phyloP scores from a whole-genome alignment of 2,113 vertebrate species.

The Myiozetetes cayanensis region DNA sequence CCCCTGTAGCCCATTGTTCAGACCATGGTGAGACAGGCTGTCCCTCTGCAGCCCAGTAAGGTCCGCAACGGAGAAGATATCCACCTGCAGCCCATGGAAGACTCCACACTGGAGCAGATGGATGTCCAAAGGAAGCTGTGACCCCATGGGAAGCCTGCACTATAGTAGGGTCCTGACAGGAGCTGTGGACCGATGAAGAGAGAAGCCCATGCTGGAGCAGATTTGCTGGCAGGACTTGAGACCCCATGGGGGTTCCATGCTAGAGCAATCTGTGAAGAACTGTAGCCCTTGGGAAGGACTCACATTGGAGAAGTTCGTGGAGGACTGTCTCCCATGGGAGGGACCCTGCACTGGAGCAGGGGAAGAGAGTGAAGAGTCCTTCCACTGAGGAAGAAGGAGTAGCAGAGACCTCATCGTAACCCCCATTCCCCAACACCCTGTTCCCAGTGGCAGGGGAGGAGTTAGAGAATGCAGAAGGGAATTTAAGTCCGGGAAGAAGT shows the following conservation, averaged over 20 bases:
- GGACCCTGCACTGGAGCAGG: background rate
- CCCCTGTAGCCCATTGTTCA: background rate
- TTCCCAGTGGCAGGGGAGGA: rapidly evolving
- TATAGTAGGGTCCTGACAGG: background rate
- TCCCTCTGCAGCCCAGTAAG: background rate
- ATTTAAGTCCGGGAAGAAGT: background rate
- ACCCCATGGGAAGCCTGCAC: rapidly evolving
- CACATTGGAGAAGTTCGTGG: background rate
- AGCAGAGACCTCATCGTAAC: background rate
- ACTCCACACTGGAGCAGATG: background rate
- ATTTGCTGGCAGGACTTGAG: background rate
- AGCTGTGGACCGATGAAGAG: background rate
- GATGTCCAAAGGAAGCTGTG: background rate
- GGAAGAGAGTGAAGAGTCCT: background rate
- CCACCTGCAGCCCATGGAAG: background rate
- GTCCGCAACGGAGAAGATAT: background rate
- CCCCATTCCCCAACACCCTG: background rate
- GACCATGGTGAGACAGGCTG: background rate
- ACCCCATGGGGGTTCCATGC: background rate
- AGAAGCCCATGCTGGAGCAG: background rate
- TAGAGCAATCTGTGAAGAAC: background rate
- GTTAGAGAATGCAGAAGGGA: background rate
- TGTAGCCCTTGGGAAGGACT: background rate
- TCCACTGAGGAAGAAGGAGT: background rate
- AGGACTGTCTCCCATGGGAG: background rate